Evolutionary conservation across 2,888 invertebrate genomes (phyloP).

Genomic region (Caradrina clavipalpis): DNA sequence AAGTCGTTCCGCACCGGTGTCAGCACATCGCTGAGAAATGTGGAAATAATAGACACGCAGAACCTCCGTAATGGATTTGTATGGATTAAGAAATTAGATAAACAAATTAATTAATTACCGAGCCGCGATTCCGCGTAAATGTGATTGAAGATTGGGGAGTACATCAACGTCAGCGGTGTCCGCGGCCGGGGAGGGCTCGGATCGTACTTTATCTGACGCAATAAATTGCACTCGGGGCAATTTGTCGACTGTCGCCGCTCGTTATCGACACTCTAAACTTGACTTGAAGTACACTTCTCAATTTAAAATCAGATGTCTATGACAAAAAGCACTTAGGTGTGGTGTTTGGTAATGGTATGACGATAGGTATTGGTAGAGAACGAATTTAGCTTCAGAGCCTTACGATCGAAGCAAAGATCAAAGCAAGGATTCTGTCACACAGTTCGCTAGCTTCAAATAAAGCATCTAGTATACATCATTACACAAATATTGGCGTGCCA

Average conservation of each 20-base stretch:
- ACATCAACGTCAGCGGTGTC: conserved; percentile 65
- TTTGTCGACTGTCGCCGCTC: conserved; percentile 66
- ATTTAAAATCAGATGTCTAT: conserved; percentile 25
- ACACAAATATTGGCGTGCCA: conserved; percentile 54
- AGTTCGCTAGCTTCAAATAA: conserved; percentile 27
- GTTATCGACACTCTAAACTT: conserved; percentile 56
- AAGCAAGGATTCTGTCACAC: conserved; percentile 16
- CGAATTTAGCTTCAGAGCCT: not conserved
- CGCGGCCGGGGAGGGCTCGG: conserved; percentile 57
- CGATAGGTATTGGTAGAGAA: conserved; percentile 11
- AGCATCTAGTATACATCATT: conserved; percentile 35
- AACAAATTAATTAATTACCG: conserved; percentile 63
- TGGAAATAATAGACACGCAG: conserved; percentile 30
- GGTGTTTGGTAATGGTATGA: conserved; percentile 9
- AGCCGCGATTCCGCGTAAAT: conserved; percentile 47
- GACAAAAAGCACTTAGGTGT: conserved; percentile 5
- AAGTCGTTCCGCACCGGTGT: conserved; percentile 29
- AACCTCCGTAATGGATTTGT: conserved; percentile 19
- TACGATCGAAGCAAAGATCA: no score
- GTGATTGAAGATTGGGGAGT: conserved; percentile 70
- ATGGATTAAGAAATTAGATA: conserved; percentile 27
- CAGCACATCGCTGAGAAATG: conserved; percentile 30
- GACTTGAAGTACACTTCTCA: conserved; percentile 38
- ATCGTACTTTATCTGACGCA: conserved; percentile 68
- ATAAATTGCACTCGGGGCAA: conserved; percentile 76